These are phyloP conservation scores for Eriosoma lanigerum DNA, from an alignment of 1,140 invertebrate species.

Conservation along the genomic window DNA sequence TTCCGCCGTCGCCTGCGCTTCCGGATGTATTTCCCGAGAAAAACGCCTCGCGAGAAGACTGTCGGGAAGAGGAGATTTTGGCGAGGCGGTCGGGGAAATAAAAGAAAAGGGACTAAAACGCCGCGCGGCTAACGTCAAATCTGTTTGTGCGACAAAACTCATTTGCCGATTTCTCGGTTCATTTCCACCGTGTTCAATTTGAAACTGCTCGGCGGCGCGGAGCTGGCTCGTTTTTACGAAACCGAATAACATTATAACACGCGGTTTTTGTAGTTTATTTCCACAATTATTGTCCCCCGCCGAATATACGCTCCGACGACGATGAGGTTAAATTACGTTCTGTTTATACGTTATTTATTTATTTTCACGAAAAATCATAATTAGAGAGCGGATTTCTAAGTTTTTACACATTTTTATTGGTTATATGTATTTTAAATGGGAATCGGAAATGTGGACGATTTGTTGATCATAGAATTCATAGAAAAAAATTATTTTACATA, in stretches of 20 bases:
- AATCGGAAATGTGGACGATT: no score
- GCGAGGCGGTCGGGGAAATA: background rate
- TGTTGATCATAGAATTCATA: no score
- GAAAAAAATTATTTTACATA: no score
- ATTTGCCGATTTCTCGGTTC: constrained; percentile 49
- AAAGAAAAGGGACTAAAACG: background rate
- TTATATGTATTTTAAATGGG: no score
- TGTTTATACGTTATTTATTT: background rate
- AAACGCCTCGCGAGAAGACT: background rate
- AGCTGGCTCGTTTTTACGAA: background rate
- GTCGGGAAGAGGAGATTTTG: background rate
- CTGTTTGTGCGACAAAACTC: constrained; percentile 49
- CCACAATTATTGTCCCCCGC: background rate
- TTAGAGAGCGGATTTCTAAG: no score
- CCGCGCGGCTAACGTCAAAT: constrained; percentile 34
- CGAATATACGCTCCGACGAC: background rate
- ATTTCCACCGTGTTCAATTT: constrained; percentile 49
- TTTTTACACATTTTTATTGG: no score
- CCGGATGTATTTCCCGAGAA: constrained; percentile 24
- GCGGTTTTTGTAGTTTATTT: background rate
- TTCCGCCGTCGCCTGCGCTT: constrained; percentile 25
- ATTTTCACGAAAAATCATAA: background rate
- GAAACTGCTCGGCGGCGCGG: background rate
- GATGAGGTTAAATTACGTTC: no score
- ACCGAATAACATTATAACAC: constrained; percentile 17